A percentile compares a stretch with the other conserved stretches of the same genome.
These are phyloP conservation scores for Leucozona laternaria DNA, from an alignment of 2,888 invertebrate species.

Conservation along the genomic window DNA sequence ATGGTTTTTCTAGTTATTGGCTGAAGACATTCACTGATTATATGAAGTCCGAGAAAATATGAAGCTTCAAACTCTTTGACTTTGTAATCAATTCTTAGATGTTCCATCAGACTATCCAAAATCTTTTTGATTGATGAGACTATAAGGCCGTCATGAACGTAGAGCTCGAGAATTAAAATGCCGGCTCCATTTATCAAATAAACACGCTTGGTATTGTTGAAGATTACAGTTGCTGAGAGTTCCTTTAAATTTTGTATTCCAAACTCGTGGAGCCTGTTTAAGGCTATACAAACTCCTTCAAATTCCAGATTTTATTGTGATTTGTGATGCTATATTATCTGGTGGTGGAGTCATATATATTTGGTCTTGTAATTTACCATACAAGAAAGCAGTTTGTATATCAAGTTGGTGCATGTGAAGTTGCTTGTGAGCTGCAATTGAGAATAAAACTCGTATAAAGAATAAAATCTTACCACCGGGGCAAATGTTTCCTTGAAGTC, in stretches of 20 bases:
- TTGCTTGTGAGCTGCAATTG: slow-evolving; percentile 8
- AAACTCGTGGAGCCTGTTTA: too few relatives aligned
- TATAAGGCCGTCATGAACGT: neutral
- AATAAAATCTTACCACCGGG: too few relatives aligned
- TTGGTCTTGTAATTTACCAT: slow-evolving; percentile 6
- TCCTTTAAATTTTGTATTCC: too few relatives aligned
- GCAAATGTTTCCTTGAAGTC: too few relatives aligned
- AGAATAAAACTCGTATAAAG: slow-evolving; percentile 8
- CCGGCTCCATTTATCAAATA: neutral
- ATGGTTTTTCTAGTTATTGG: neutral
- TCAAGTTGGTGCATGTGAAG: slow-evolving; percentile 29
- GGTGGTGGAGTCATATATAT: neutral
- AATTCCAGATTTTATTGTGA: too few relatives aligned
- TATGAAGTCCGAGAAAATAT: slow-evolving; percentile 37
- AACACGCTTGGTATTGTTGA: neutral
- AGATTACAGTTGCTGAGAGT: neutral
- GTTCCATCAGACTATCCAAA: neutral
- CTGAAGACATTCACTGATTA: neutral
- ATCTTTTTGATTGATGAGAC: neutral
- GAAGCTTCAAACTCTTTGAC: neutral
- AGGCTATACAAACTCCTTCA: neutral
- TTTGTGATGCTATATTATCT: too few relatives aligned
- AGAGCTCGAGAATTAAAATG: too few relatives aligned
- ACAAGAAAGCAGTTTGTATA: slow-evolving; percentile 35
- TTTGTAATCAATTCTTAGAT: slow-evolving; percentile 27